These are phyloP conservation scores for Prinia subflava DNA, from an alignment of 2,113 vertebrate species.

Conservation along the genomic window DNA sequence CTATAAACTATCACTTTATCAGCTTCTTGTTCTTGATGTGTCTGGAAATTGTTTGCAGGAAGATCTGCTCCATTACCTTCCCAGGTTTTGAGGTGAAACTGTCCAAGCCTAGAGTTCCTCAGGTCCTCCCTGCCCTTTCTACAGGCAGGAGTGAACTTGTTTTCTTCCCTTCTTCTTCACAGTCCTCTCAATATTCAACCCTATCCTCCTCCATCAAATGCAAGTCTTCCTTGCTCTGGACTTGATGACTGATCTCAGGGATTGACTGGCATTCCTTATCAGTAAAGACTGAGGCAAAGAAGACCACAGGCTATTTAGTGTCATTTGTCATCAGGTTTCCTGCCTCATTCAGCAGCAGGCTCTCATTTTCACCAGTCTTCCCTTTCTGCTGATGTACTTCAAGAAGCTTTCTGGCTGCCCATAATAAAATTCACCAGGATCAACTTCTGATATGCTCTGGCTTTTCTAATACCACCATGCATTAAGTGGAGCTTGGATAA, in stretches of 20 bases:
- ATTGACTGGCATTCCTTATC: background rate
- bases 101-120: background rate
- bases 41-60: background rate
- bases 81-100: background rate
- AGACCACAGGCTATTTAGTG: background rate
- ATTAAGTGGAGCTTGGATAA: background rate
- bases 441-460: background rate
- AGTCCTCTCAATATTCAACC: background rate
- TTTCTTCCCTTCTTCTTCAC: background rate
- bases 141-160: background rate
- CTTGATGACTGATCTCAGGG: background rate
- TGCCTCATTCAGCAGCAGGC: background rate
- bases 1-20: background rate
- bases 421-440: background rate
- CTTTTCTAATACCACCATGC: background rate
- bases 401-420: background rate
- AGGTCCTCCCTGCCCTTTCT: background rate
- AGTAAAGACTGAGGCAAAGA: background rate
- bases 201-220: fast-evolving
- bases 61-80: background rate
- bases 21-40: background rate
- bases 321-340: background rate
- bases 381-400: background rate
- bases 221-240: background rate
- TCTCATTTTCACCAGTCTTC: background rate